phyloP scores from a whole-genome alignment of 2,113 vertebrate species.

The Vidua macroura region DNA sequence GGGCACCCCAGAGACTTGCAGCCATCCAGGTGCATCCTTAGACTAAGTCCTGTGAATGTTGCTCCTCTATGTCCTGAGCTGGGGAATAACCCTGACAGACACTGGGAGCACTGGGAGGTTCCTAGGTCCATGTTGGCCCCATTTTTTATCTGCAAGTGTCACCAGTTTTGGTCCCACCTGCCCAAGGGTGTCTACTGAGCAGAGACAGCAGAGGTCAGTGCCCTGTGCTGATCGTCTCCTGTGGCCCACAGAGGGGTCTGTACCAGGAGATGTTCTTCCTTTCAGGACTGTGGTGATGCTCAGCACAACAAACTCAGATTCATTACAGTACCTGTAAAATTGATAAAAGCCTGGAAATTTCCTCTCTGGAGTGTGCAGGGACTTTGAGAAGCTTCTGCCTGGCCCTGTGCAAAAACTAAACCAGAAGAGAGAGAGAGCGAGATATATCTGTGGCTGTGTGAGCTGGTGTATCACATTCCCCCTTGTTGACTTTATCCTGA shows the following conservation, averaged over 20 bases:
- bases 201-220: background rate
- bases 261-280: background rate
- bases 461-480: background rate
- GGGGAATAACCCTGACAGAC: background rate
- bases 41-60: background rate
- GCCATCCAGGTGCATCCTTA: background rate
- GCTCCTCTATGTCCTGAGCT: background rate
- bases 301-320: background rate
- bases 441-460: background rate
- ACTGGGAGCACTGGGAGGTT: background rate
- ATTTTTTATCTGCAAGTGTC: background rate
- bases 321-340: background rate
- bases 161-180: background rate
- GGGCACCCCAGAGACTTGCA: background rate
- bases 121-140: background rate
- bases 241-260: background rate
- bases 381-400: background rate
- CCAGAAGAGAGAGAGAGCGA: background rate
- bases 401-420: background rate
- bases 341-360: background rate
- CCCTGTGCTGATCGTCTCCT: background rate
- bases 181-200: background rate
- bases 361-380: background rate
- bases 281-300: background rate
- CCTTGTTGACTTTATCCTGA: slow-evolving; percentile 22